phyloP scores from a whole-genome alignment of 2,797 vertebrate genomes.

The Pristis pectinata region DNA sequence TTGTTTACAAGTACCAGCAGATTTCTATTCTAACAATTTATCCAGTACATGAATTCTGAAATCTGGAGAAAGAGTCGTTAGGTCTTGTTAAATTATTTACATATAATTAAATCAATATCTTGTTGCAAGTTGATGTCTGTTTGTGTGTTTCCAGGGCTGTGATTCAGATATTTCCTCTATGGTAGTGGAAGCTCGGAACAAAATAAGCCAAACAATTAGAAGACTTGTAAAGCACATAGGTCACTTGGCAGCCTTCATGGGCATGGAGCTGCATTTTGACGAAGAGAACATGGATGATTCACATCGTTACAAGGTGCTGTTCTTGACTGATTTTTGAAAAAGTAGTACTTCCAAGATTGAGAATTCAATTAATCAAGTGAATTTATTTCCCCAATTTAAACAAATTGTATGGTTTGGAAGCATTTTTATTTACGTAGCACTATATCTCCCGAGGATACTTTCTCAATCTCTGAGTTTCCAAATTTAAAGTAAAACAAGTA shows the following conservation, averaged over 20 bases:
- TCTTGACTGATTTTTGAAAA: not conserved
- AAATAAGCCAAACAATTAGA: slow-evolving; percentile 61
- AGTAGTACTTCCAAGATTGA: not conserved
- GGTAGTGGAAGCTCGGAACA: slow-evolving; percentile 76
- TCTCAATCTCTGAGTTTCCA: not conserved
- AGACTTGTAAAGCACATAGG: slow-evolving; percentile 56
- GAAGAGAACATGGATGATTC: slow-evolving; percentile 48
- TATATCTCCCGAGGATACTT: not conserved
- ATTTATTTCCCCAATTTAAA: not conserved
- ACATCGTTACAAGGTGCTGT: slow-evolving; percentile 49
- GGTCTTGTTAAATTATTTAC: not conserved
- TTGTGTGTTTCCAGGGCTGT: slow-evolving; percentile 68
- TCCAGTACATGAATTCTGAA: not conserved
- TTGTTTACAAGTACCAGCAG: too few relatives aligned
- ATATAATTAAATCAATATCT: slow-evolving; percentile 8
- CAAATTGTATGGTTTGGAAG: not conserved
- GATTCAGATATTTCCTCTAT: slow-evolving; percentile 85
- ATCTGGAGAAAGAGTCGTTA: not conserved
- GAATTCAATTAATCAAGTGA: not conserved
- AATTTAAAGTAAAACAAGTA: not conserved
- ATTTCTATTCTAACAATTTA: not conserved
- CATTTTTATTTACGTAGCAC: not conserved
- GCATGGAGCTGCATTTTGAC: slow-evolving; percentile 55
- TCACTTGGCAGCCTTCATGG: slow-evolving; percentile 65
- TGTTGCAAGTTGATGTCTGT: not conserved